Percentiles rank a stretch among this genome's conserved stretches.
Conservation (phyloP, 2,797 vertebrate genomes). For the Nothura maculosa region DNA sequence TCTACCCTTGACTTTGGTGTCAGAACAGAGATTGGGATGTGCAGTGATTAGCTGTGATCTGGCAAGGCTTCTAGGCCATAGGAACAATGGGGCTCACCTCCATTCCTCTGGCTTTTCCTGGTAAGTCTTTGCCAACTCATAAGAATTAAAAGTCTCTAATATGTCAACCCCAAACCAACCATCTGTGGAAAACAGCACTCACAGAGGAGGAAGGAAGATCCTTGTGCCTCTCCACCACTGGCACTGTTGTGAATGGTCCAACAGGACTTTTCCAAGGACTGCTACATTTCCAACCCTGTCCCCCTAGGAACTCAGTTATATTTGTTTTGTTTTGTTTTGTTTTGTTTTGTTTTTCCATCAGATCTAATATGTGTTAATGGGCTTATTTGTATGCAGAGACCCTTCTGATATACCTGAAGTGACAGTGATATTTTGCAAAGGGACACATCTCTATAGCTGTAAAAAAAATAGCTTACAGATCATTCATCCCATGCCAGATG, state of each 20-base stretch:
- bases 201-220: background rate
- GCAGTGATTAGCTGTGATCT: background rate
- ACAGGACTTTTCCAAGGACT: background rate
- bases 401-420: background rate
- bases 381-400: background rate
- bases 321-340: background rate
- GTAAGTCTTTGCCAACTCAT: background rate
- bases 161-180: background rate
- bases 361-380: background rate
- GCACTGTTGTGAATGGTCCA: accelerated
- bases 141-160: background rate
- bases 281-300: background rate
- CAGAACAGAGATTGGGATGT: background rate
- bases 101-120: background rate
- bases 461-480: background rate
- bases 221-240: background rate
- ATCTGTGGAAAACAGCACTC: background rate
- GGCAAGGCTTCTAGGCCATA: accelerated
- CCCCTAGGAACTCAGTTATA: background rate
- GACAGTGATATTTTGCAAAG: background rate
- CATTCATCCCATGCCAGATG: background rate
- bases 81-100: background rate
- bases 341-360: background rate
- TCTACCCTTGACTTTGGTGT: background rate
- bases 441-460: background rate